A percentile compares a stretch with the other conserved stretches of the same genome.
phyloP scores from a whole-genome alignment of 1,140 invertebrate species.

The Drosophila repletoides region DNA sequence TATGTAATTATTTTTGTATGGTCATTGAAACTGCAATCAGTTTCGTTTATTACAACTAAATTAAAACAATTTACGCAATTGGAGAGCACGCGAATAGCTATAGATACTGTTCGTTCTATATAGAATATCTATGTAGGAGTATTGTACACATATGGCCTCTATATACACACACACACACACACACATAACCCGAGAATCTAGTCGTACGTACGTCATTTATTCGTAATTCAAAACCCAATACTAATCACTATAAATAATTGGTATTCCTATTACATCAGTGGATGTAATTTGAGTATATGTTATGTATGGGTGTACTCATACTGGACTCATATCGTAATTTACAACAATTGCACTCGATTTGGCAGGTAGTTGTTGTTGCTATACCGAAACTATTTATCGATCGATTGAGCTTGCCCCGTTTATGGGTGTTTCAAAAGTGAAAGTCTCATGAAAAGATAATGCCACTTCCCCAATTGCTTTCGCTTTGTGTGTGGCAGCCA shows the following conservation, averaged over 20 bases:
- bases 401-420: background rate
- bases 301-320: background rate
- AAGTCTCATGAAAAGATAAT: conserved; percentile 23
- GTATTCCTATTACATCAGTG: conserved; percentile 4
- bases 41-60: conserved; percentile 3
- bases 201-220: background rate
- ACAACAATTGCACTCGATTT: conserved; percentile 24
- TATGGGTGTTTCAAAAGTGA: conserved; percentile 27
- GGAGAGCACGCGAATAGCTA: conserved; percentile 19
- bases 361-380: conserved; percentile 3
- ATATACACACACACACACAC: background rate
- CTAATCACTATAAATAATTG: conserved; percentile 28
- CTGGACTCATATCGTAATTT: conserved; percentile 14
- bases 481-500: background rate
- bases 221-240: conserved; percentile 11
- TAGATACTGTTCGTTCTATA: background rate
- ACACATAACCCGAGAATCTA: background rate
- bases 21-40: background rate
- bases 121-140: background rate
- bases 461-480: conserved; percentile 3
- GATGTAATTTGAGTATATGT: background rate
- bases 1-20: conserved; percentile 11
- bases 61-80: conserved; percentile 26
- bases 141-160: too few relatives aligned
- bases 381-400: conserved; percentile 30